Conservation (phyloP, 1,140 invertebrate species). For the Eriosoma lanigerum region DNA sequence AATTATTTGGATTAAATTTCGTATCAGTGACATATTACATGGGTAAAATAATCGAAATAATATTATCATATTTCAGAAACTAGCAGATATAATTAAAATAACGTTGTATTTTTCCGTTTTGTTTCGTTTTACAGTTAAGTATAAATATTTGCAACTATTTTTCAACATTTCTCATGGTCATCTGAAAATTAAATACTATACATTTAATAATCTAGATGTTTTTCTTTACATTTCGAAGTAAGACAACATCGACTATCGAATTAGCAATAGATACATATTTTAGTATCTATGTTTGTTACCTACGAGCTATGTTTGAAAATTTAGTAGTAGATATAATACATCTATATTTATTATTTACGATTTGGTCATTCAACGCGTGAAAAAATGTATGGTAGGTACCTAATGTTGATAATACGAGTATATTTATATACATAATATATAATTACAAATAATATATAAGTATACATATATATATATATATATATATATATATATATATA, state of each 20-base stretch:
- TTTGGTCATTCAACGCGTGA: background rate
- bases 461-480: background rate
- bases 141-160: conserved; percentile 2
- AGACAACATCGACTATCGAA: background rate
- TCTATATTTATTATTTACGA: background rate
- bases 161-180: background rate
- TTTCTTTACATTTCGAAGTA: background rate
- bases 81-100: background rate
- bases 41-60: background rate
- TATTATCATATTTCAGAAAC: background rate
- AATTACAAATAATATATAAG: background rate
- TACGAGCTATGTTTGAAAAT: too few relatives aligned
- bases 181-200: background rate
- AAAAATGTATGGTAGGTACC: background rate
- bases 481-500: too few relatives aligned
- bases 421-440: background rate
- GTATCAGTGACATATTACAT: background rate
- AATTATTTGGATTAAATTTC: background rate
- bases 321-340: too few relatives aligned
- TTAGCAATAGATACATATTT: background rate
- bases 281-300: too few relatives aligned
- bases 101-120: background rate
- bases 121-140: background rate
- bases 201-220: conserved; percentile 1
- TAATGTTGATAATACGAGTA: background rate